Evolutionary conservation across 2,113 vertebrate species (phyloP), one percentile per base, ranked within the genome.

Genomic region (Corythaeola cristata): DNA sequence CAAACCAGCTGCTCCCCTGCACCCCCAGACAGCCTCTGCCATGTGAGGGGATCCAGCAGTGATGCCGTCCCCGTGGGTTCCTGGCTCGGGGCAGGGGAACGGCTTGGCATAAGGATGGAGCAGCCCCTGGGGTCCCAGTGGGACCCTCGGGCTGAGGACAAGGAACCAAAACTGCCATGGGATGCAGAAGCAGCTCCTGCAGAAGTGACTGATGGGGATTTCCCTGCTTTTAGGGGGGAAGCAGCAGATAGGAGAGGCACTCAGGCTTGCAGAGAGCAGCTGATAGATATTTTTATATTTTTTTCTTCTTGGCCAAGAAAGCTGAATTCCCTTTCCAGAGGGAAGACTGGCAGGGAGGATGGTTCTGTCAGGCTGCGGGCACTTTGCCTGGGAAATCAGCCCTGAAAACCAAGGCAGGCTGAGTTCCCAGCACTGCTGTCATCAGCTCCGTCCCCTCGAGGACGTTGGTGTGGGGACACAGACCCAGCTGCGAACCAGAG

Each of bases 221-320:
- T 69, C 66, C 73, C 39, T 1, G 0, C 17, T 58, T 49, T 35
- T 0, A 0, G n/a, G 30, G 35, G 62, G 32, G 32, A 10, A 89
- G 50, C 13, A 2, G 64, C 77, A 62, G 47, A 44, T 50, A 52
- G 75, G 56, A 39, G 77, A 79, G 32, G 49, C 11, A 0, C 32
- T 91, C 18, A 9, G 69, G 47, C 89, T 94, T 45, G 64, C 71
- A 47, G 56, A 37, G 56, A 85, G 85, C 85, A 88, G 93, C 95
- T 62, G 66, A 72, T 30, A 2, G 4, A 52, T n/a, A 52, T 27
- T 21, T 47, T 17, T 79, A 55, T 12, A 3, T 26, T 44, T 11
- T 59, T 60, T 55, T 90, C 23, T 32, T 2, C 52, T 83, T 75
- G 73, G 68, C 59, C 28, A 33, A 59, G 66, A 20, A 39, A 84